Percentiles rank a stretch among this genome's conserved stretches.
Evolutionary conservation across 2,113 vertebrate genomes (phyloP).

Genomic region (Taurulus bubalis): DNA sequence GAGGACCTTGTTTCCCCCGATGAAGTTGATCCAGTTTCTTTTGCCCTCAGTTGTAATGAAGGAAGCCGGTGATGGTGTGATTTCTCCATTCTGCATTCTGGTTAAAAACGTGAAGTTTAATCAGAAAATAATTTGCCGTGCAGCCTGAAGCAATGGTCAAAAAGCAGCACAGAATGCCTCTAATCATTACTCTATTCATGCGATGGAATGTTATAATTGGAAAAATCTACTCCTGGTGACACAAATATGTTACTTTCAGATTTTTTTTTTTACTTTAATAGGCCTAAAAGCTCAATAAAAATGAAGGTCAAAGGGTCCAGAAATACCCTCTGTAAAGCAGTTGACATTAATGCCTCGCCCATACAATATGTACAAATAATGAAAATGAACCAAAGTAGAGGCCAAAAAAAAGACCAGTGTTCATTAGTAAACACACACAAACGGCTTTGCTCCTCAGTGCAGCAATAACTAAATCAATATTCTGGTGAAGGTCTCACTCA

Average conservation of each 20-base stretch:
- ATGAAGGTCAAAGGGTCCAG: background rate
- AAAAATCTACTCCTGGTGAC: conserved; percentile 31
- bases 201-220: conserved; percentile 30
- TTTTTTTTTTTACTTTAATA: too few relatives aligned
- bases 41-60: background rate
- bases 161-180: conserved; percentile 20
- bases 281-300: background rate
- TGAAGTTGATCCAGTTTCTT: background rate
- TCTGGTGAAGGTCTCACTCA: conserved; percentile 26
- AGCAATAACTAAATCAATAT: conserved; percentile 51
- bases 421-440: background rate
- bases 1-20: background rate
- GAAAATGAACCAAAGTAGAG: conserved; percentile 2
- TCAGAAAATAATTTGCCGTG: conserved; percentile 50
- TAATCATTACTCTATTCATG: conserved; percentile 39
- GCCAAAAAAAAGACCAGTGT: background rate
- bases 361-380: background rate
- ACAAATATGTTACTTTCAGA: conserved; percentile 13
- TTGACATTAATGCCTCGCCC: background rate
- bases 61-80: conserved; percentile 3
- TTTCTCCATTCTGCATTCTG: conserved; percentile 22
- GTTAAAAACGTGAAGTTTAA: conserved; percentile 40
- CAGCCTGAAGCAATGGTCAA: conserved; percentile 34
- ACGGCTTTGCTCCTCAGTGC: background rate
- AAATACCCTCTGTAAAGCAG: background rate